Conservation (phyloP, 2,888 invertebrate genomes). For the Eupithecia centaureata region DNA sequence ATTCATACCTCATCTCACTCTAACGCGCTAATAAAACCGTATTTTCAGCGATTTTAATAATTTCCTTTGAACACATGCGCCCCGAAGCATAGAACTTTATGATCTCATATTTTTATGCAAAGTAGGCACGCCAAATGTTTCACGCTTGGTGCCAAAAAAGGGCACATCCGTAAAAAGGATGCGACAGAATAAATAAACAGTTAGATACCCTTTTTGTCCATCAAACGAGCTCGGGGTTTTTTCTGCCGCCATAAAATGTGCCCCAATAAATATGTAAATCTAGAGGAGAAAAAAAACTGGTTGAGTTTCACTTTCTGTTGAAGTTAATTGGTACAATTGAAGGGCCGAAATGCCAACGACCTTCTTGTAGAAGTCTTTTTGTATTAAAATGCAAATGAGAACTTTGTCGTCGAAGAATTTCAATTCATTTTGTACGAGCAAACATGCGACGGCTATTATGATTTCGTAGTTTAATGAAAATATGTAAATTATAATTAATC, state of each 20-base stretch:
- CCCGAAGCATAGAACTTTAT: conserved; percentile 75
- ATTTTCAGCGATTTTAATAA: conserved; percentile 72
- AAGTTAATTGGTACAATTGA: conserved; percentile 78
- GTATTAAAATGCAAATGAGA: conserved; percentile 53
- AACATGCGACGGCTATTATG: neutral
- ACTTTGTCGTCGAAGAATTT: conserved; percentile 33
- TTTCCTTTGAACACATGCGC: conserved; percentile 72
- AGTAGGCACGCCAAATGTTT: conserved; percentile 82
- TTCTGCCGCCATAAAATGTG: conserved; percentile 81
- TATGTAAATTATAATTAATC: neutral
- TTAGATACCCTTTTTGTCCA: conserved; percentile 84
- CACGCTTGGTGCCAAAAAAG: conserved; percentile 73
- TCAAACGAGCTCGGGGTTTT: conserved; percentile 79
- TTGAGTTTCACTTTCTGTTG: conserved; percentile 79
- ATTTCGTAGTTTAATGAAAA: conserved; percentile 2
- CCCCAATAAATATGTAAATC: conserved; percentile 85
- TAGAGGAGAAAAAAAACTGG: conserved; percentile 70
- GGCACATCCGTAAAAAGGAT: conserved; percentile 82
- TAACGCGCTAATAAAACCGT: conserved; percentile 67
- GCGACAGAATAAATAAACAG: conserved; percentile 83
- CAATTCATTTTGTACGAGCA: conserved; percentile 21
- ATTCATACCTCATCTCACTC: conserved; percentile 70
- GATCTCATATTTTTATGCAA: conserved; percentile 83
- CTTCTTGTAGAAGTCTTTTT: conserved; percentile 57
- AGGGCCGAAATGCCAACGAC: conserved; percentile 62